Evolutionary conservation across 1,140 invertebrate species (phyloP).

Genomic region (Telenomus remus): DNA sequence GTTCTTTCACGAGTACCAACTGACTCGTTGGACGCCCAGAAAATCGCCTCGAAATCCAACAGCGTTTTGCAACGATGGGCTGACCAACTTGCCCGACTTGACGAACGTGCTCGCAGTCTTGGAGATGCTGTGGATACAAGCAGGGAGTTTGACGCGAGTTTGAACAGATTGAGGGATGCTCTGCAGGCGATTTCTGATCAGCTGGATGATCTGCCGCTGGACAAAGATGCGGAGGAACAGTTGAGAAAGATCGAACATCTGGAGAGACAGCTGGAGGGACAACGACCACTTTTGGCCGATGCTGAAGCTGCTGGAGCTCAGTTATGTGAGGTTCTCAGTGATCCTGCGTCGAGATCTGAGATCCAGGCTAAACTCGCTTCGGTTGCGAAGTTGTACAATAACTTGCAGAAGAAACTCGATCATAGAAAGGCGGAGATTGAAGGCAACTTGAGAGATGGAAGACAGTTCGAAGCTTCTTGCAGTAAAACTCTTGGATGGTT

Average conservation of each 20-base stretch:
- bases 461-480: conserved; percentile 91
- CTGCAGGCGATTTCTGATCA: conserved; percentile 90
- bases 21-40: conserved; percentile 84
- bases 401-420: conserved; percentile 91
- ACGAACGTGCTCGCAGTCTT: conserved; percentile 87
- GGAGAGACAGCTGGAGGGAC: conserved; percentile 90
- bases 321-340: conserved; percentile 91
- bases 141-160: conserved; percentile 91
- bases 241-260: conserved; percentile 89
- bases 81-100: conserved; percentile 85
- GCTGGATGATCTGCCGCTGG: conserved; percentile 86
- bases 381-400: conserved; percentile 88
- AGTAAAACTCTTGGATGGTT: conserved; percentile 92
- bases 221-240: conserved; percentile 91
- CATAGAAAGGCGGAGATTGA: conserved; percentile 93
- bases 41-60: conserved; percentile 75
- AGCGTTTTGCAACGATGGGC: conserved; percentile 79
- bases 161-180: conserved; percentile 86
- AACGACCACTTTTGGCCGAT: conserved; percentile 89
- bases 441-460: conserved; percentile 86
- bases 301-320: conserved; percentile 90
- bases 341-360: conserved; percentile 91
- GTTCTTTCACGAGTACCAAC: conserved; percentile 83
- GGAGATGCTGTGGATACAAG: conserved; percentile 92
- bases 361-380: conserved; percentile 91